Base-by-base conservation (phyloP, 2,888 invertebrate species). In the Phortica okadai region DNA sequence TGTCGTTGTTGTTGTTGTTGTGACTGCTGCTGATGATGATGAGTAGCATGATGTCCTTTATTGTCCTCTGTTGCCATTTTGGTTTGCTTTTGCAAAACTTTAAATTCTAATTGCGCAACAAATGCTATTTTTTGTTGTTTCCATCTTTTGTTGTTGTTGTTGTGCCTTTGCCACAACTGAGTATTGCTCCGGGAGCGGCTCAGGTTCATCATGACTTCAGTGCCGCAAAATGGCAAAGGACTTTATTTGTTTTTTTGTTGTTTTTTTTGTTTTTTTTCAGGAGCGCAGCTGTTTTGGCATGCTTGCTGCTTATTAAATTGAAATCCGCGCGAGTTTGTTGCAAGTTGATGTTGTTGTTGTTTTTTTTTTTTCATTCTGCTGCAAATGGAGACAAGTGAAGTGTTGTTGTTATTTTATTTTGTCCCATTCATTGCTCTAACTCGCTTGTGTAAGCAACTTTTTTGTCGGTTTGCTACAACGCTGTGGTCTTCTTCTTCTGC, bases 301-400 rank as follows among this genome's bases (percentile, higher is more conserved):
- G 81, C 81, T 82, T 85, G 83, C 79, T 83, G 84, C 86, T 89
- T 89, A 89, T 89, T 90, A 88, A 89, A 88, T 84, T 88, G 81
- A 89, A 89, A 89, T 84, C 87, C 88, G 77, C 77, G 86, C 80
- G 82, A 84, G 76, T 82, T 80, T 58, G 74, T 59, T 83, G 83
- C 80, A 69, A 82, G 80, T 82, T 82, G 73, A 79, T 79, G 70
- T 54, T 21, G 42, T 78, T 83, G 80, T 78, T 79, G 77, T 76
- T 80, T 83, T 79, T 81, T 83, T 78, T 76, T 82, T 82, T 79
- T 78, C 77, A 21, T 21, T 21, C 21, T 21, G 21, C 21, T 21
- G 21, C 21, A 21, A 45, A 45, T 45, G 45, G 45, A 45, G 45
- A 6, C 45, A 10, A 45, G 45, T 45, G 7, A 21, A 21, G 21